Evolutionary conservation across 1,140 invertebrate species (phyloP).

Genomic region (Philotrypesis tridentata): DNA sequence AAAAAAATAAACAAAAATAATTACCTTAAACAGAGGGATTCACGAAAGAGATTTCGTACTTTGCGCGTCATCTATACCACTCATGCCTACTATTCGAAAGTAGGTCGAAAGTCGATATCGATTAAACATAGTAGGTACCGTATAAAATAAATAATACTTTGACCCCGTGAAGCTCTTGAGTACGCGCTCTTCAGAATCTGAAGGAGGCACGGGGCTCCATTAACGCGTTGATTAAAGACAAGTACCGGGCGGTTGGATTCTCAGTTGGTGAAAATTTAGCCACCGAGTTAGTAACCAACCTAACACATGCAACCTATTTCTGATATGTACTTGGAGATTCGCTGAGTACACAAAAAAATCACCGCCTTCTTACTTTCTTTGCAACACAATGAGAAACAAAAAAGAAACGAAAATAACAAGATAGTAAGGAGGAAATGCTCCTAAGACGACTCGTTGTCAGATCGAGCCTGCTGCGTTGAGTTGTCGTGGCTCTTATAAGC

Average conservation of each 20-base stretch:
- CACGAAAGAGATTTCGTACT: background rate
- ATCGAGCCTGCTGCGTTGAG: constrained; percentile 53
- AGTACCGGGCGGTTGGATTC: background rate
- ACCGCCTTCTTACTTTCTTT: background rate
- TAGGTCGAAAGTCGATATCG: background rate
- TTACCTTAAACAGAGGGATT: too few species aligned
- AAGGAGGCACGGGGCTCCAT: background rate
- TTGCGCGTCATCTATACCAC: background rate
- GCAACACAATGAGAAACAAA: background rate
- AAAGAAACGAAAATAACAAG: background rate
- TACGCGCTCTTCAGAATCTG: background rate
- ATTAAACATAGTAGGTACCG: constrained; percentile 14
- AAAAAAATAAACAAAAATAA: background rate
- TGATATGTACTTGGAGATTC: too few species aligned
- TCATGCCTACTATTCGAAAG: background rate
- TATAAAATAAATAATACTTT: constrained; percentile 40
- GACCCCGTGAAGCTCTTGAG: background rate
- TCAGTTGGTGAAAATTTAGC: background rate
- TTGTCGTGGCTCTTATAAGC: constrained; percentile 81
- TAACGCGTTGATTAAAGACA: background rate
- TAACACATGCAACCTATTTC: background rate
- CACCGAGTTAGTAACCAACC: background rate
- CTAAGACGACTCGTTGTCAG: constrained; percentile 39
- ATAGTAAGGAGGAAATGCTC: background rate
- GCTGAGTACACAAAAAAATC: too few species aligned